Evolutionary conservation across 2,797 vertebrate species (phyloP).

Genomic region (Brotula barbata): DNA sequence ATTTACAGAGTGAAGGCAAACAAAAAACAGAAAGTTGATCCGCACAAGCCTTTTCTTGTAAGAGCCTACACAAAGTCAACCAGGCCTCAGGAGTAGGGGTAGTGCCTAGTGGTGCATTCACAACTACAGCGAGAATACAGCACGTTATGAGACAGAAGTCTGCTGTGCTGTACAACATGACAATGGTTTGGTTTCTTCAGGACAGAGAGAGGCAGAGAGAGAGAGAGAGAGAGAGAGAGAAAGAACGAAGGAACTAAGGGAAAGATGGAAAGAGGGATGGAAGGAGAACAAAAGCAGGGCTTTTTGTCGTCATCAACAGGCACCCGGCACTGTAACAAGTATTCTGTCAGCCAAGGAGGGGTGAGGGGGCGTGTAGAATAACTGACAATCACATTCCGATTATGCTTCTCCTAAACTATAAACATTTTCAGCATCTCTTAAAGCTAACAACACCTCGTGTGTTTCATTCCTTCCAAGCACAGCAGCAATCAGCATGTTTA

Average conservation of each 20-base stretch:
- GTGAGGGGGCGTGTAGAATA: constrained; percentile 27
- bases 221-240: constrained; percentile 7
- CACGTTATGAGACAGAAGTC: constrained; percentile 37
- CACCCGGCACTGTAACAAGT: constrained; percentile 25
- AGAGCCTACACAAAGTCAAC: neutral
- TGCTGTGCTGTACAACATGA: constrained; percentile 54
- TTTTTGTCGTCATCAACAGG: constrained; percentile 46
- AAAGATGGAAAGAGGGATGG: constrained; percentile 32
- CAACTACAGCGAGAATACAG: constrained; percentile 13
- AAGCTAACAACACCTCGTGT: too few relatives aligned
- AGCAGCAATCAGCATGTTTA: too few relatives aligned
- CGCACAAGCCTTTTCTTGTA: constrained; percentile 1
- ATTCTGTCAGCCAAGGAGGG: constrained; percentile 37
- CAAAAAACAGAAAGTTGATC: constrained; percentile 4
- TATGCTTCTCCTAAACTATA: constrained; percentile 7
- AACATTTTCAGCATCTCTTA: constrained; percentile 4
- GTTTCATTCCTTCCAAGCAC: too few relatives aligned
- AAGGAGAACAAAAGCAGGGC: constrained; percentile 65
- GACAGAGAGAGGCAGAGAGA: constrained; percentile 38
- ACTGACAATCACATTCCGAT: constrained; percentile 23
- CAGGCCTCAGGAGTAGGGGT: constrained; percentile 8
- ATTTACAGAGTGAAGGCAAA: constrained; percentile 10
- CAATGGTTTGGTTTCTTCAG: constrained; percentile 72
- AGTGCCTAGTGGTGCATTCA: constrained; percentile 32
- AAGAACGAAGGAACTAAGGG: neutral